Base-by-base conservation (phyloP, 2,113 vertebrate genomes). In the Meleagris gallopavo region DNA sequence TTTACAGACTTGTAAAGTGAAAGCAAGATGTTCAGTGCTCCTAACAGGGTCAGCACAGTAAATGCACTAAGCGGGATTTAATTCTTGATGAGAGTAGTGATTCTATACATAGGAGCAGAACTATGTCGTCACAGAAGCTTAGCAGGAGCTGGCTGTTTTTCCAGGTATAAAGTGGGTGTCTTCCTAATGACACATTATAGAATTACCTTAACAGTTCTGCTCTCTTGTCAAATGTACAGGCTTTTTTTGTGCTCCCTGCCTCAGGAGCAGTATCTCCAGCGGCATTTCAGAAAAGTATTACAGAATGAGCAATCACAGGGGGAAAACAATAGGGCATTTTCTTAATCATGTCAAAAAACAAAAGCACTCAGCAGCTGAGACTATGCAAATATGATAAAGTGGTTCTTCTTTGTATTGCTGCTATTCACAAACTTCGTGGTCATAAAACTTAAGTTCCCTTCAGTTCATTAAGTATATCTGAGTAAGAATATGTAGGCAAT, bases 401-500 rank as follows among this genome's bases (percentile, higher is more conserved):
- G 27, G 29, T 48, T 83, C 3, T 50, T 24, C 22, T 55, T 5
- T 38, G 11, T 57, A 6, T 82, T 89, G 86, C 46, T 82, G 29
- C 14, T 75, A 0, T 41, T 82, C 40, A 67, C 24, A 78, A 71
- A 3, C 22, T 65, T 55, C 60, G 19, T 46, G 29, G 13, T 71
- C 12, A 6, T 21, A 54, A 58, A 4, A 6, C 20, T 66, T 36
- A 46, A 76, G 8, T 52, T 86, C 14, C 55, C 10, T 61, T 61
- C n/a, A 61, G 29, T 55, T 83, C 21, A 50, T 12, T 13, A 76
- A 65, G 10, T 14, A n/a, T 55, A 38, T 3, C 19, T 52, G 9
- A 5, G 1, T 34, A 65, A 88, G 43, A 76, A 29, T n/a, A 62
- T 2, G 7, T 2, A 0, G 2, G 11, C 10, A 62, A 29, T 16